Conservation (phyloP, 1,140 invertebrate genomes). For the Planococcus citri region DNA sequence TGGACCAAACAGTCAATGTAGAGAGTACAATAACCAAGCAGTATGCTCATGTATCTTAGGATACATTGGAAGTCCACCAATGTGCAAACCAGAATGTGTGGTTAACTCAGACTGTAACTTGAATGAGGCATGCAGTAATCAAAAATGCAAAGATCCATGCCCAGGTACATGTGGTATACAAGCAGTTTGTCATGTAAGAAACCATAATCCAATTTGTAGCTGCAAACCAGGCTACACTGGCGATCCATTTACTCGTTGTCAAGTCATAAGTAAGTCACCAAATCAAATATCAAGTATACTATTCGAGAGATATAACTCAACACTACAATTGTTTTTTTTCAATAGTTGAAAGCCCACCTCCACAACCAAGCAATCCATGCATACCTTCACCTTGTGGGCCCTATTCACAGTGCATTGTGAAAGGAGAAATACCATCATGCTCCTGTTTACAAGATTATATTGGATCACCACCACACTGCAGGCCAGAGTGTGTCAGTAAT, state of each 20-base stretch:
- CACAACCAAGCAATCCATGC: slow-evolving; percentile 33
- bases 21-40: slow-evolving; percentile 52
- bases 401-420: slow-evolving; percentile 35
- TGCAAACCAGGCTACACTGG: slow-evolving; percentile 45
- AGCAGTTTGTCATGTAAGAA: slow-evolving; percentile 52
- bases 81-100: slow-evolving; percentile 60
- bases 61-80: slow-evolving; percentile 56
- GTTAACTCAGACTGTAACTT: slow-evolving; percentile 57
- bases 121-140: slow-evolving; percentile 56
- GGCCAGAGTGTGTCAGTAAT: slow-evolving; percentile 33
- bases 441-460: slow-evolving; percentile 35
- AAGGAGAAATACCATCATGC: slow-evolving; percentile 33
- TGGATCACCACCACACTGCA: slow-evolving; percentile 32
- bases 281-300: not conserved
- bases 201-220: slow-evolving; percentile 51
- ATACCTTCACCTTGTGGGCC: slow-evolving; percentile 36
- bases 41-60: slow-evolving; percentile 58
- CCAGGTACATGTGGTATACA: slow-evolving; percentile 58
- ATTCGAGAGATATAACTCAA: not conserved
- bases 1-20: slow-evolving; percentile 62
- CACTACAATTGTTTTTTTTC: not conserved
- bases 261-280: slow-evolving; percentile 26
- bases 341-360: slow-evolving; percentile 26
- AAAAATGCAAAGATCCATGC: slow-evolving; percentile 66
- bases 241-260: slow-evolving; percentile 51